Base-by-base conservation (phyloP, 2,113 vertebrate species). In the Phrynosoma platyrhinos region DNA sequence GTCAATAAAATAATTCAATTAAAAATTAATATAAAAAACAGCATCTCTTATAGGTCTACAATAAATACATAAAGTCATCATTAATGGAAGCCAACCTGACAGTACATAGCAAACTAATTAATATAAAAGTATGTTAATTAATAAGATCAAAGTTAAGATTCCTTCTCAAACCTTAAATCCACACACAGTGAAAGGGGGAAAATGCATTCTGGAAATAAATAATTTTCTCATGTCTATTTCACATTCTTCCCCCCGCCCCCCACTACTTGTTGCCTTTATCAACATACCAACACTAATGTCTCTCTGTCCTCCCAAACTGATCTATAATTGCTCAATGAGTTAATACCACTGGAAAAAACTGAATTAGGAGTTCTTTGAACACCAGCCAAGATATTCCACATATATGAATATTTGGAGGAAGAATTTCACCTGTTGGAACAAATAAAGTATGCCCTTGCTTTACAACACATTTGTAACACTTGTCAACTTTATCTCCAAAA, bases 381-480 rank as follows among this genome's bases (percentile, higher is more conserved):
- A 53, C 6, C 9, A 82, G 21, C 40, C n/a, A 52, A 12, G 4
- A 52, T 76, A 76, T 7, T 76, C 69, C n/a, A 25, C 58, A 81
- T 23, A 82, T n/a, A 66, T 47, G 2, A 14, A 13, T 21, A 52
- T 66, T 18, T 7, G 27, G n/a, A 72, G 16, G 13, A 82, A 85
- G 42, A n/a, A 80, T 78, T 95, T 96, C 93, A 98, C 98, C 98
- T 97, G 98, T 99, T 74, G 99, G 99, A 96, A 99, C 97, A 96
- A 99, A 98, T 92, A 99, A 97, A 42, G 99, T 99, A 91, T 98
- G 98, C 94, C 99, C 99, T 96, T 98, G 98, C 93, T 97, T 97
- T 78, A 99, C 97, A 86, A 98, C 97, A 95, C 97, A 98, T 87
- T 98, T 98, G 94, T 98, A 98, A 94, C 98, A 98, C 92, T 97